phyloP scores from a whole-genome alignment of 2,113 vertebrate genomes.

The Cephalopholis sonnerati region DNA sequence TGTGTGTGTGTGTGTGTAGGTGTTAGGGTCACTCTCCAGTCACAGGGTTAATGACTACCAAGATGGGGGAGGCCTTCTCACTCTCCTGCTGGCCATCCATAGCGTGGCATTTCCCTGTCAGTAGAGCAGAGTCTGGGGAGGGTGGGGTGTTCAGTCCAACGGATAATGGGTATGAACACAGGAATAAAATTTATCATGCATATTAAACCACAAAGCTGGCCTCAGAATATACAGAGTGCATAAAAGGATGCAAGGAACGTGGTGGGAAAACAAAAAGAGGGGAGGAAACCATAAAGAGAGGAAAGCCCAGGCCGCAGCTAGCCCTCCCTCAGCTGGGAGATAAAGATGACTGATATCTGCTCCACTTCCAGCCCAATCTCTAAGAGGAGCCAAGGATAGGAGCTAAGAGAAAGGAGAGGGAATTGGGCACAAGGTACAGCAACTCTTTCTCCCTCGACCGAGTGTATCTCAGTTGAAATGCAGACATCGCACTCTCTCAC shows the following conservation, averaged over 20 bases:
- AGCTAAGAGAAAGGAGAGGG: conserved; percentile 70
- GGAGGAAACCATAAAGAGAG: conserved; percentile 77
- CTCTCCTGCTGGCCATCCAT: conserved; percentile 57
- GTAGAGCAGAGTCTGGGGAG: conserved; percentile 51
- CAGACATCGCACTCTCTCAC: conserved; percentile 67
- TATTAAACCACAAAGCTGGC: conserved; percentile 83
- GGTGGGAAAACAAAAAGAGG: conserved; percentile 81
- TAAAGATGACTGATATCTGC: conserved; percentile 86
- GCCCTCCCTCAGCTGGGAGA: conserved; percentile 80
- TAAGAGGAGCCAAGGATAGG: conserved; percentile 71
- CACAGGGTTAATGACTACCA: conserved; percentile 79
- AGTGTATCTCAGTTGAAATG: conserved; percentile 77
- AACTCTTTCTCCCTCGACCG: conserved; percentile 67
- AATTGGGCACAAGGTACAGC: conserved; percentile 64
- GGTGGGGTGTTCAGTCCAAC: conserved; percentile 69
- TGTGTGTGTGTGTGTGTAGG: conserved; percentile 42
- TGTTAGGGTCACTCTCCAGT: conserved; percentile 68
- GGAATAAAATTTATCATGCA: conserved; percentile 85
- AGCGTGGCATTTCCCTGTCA: conserved; percentile 68
- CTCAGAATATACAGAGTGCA: conserved; percentile 81
- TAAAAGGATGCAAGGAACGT: conserved; percentile 79
- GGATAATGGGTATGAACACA: conserved; percentile 82
- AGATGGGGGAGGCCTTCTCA: conserved; percentile 70
- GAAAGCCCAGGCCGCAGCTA: conserved; percentile 74
- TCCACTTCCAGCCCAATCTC: conserved; percentile 80